Conservation (phyloP, 2,888 invertebrate genomes). For the Nemotelus pantherinus region DNA sequence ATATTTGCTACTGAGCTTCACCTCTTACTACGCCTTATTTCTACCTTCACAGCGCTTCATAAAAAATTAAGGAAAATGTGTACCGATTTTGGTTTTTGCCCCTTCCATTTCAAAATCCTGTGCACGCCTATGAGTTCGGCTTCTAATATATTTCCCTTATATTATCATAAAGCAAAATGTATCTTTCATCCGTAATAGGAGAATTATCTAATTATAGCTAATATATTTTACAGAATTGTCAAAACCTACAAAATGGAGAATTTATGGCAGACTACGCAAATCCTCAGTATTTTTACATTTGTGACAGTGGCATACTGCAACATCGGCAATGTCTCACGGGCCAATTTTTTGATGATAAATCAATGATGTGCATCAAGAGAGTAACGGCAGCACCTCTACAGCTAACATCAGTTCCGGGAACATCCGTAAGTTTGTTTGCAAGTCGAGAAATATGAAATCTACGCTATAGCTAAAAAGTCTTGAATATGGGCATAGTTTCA, state of each 20-base stretch:
- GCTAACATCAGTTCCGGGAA: conserved; percentile 2
- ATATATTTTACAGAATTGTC: background rate
- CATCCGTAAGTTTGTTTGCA: background rate
- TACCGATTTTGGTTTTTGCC: too few species aligned
- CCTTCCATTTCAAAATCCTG: too few species aligned
- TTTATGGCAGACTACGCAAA: background rate
- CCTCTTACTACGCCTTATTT: too few species aligned
- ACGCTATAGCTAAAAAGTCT: background rate
- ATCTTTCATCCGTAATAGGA: too few species aligned
- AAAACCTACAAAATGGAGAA: background rate
- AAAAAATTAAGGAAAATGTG: too few species aligned
- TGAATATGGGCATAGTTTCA: background rate
- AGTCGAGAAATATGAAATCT: background rate
- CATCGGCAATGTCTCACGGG: background rate
- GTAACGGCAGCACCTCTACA: background rate
- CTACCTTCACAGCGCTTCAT: too few species aligned
- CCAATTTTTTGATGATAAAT: background rate
- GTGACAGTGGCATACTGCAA: background rate
- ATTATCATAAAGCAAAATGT: too few species aligned
- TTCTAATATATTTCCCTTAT: too few species aligned
- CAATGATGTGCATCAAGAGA: background rate
- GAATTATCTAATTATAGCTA: too few species aligned
- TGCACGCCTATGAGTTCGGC: too few species aligned
- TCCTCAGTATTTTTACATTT: conserved; percentile 18
- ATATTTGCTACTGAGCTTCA: too few species aligned